These are phyloP conservation scores for Meandrusa payeni DNA, from an alignment of 2,888 invertebrate genomes.

Conservation along the genomic window DNA sequence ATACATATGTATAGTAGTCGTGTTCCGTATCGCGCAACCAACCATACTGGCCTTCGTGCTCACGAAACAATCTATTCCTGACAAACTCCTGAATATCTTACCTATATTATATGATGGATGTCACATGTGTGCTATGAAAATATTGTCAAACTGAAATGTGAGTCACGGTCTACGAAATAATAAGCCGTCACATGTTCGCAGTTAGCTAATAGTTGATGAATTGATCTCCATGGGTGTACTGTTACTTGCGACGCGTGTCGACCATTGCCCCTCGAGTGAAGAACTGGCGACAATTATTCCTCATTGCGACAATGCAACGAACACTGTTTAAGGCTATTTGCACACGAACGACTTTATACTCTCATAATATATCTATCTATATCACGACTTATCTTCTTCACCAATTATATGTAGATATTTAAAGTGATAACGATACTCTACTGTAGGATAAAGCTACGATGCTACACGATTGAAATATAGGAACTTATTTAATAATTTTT, in stretches of 20 bases:
- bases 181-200: conserved; percentile 26
- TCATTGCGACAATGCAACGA: conserved; percentile 40
- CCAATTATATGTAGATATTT: no score
- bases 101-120: no score
- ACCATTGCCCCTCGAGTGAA: conserved; percentile 50
- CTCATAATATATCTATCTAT: no score
- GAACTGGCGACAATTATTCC: conserved; percentile 49
- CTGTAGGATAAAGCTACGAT: no score
- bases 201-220: conserved; percentile 37
- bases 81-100: no score
- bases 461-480: no score
- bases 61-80: conserved; percentile 9
- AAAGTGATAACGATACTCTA: no score
- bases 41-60: conserved; percentile 44
- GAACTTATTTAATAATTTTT: no score
- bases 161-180: no score
- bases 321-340: conserved; percentile 9
- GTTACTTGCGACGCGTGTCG: conserved; percentile 44
- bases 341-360: conserved; percentile 5
- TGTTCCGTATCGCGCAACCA: conserved; percentile 53
- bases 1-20: conserved; percentile 63
- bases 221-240: conserved; percentile 46
- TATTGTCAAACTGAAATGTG: no score
- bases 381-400: no score
- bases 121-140: no score